phyloP scores from a whole-genome alignment of 30 jellyfish, hydroid and myxozoan species.

The Chrysaora quinquecirrha region DNA sequence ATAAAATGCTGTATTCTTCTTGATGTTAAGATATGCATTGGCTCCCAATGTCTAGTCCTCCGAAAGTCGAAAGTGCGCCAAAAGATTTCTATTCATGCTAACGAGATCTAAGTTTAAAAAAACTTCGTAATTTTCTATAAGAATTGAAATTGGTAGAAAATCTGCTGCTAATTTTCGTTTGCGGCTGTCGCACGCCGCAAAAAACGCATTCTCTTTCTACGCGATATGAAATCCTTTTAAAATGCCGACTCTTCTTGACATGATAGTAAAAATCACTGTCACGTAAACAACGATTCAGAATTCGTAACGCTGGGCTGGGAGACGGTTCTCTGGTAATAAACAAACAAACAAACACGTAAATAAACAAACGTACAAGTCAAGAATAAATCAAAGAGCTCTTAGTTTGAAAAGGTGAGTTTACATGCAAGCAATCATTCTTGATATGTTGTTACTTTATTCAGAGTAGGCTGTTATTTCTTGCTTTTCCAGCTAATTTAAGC shows the following conservation, averaged over 20 bases:
- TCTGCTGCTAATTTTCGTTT: background rate
- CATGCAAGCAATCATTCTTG: too few relatives aligned
- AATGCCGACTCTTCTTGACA: slow-evolving; percentile 1
- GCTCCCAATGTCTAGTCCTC: too few relatives aligned
- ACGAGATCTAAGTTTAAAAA: background rate
- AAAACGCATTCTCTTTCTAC: background rate
- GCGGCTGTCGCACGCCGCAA: background rate
- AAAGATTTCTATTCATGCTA: background rate
- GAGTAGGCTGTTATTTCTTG: too few relatives aligned
- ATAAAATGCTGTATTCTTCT: too few relatives aligned
- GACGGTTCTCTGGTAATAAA: background rate
- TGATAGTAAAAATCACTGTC: background rate
- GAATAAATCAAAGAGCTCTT: too few relatives aligned
- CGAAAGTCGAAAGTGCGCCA: too few relatives aligned
- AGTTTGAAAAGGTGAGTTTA: too few relatives aligned
- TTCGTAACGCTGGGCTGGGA: background rate
- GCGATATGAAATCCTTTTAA: background rate
- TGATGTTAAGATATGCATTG: too few relatives aligned
- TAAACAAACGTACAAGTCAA: too few relatives aligned
- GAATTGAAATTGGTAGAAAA: background rate
- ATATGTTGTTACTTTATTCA: too few relatives aligned
- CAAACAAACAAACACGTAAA: too few relatives aligned
- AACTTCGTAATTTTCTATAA: background rate
- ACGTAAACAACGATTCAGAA: background rate
- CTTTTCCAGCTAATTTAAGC: too few relatives aligned